These are phyloP conservation scores for Salvelinus sp. DNA, from an alignment of 2,113 vertebrate genomes.

Conservation along the genomic window DNA sequence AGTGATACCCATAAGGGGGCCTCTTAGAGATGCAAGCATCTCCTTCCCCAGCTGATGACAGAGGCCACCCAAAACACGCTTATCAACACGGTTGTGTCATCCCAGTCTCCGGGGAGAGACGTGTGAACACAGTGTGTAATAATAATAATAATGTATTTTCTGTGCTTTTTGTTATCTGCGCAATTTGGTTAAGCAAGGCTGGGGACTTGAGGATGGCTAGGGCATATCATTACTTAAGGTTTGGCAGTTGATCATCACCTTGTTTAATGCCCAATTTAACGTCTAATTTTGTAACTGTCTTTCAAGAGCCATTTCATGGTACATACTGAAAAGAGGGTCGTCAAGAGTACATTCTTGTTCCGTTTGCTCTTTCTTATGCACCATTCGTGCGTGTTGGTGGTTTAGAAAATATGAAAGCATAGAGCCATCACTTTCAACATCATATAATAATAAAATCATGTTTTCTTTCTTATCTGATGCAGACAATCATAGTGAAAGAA, in stretches of 20 bases:
- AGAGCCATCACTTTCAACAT: constrained; percentile 11
- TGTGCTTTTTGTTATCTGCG: constrained; percentile 63
- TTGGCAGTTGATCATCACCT: constrained; percentile 81
- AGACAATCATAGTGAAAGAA: constrained; percentile 48
- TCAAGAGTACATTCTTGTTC: constrained; percentile 55
- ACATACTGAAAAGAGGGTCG: constrained; percentile 59
- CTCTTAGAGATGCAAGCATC: constrained; percentile 63
- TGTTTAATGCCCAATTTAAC: constrained; percentile 83
- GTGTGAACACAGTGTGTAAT: constrained; percentile 76
- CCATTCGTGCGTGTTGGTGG: background rate
- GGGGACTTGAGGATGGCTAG: constrained; percentile 66
- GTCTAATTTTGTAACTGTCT: constrained; percentile 77
- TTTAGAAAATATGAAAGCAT: background rate
- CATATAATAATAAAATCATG: constrained; percentile 60
- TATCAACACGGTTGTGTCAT: constrained; percentile 46
- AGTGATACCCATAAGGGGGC: constrained; percentile 74
- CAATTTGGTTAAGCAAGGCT: constrained; percentile 68
- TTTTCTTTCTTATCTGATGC: constrained; percentile 44
- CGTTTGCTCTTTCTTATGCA: constrained; percentile 25
- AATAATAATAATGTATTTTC: constrained; percentile 68
- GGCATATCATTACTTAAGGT: constrained; percentile 78
- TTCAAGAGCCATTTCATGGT: constrained; percentile 62
- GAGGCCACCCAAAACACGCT: constrained; percentile 70
- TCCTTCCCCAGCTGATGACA: constrained; percentile 72
- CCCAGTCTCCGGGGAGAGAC: constrained; percentile 68